Base-by-base conservation (phyloP, 2,797 vertebrate species). In the Syngnathus rostellatus region DNA sequence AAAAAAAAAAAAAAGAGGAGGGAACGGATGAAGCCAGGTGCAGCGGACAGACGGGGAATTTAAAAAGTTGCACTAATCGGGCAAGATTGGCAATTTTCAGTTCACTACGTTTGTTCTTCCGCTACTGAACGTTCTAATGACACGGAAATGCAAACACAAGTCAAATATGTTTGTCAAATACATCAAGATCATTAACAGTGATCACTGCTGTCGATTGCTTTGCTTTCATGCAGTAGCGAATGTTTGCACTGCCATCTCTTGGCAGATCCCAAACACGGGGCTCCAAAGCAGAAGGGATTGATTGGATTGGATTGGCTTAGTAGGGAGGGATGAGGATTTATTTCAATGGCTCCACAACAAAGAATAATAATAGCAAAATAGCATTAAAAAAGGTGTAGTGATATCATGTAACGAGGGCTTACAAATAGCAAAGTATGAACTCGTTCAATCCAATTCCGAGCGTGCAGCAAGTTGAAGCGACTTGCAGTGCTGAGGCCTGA, bases 201-300 rank as follows among this genome's bases (percentile, higher is more conserved):
- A 31, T 69, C 71, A 70, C 61, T 57, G 65, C 17, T 11, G 23
- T 1, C 48, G 55, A 25, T 63, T 0, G 2, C 7, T 39, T 23
- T 25, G n/a, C 6, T 62, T 23, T 45, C 0, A 6, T 43, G n/a
- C 40, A 43, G 53, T 3, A 60, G 38, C 62, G 60, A 41, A 64
- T 62, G 64, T 73, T 68, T 58, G 53, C 50, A 79, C 72, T 77
- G 81, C 79, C 76, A 74, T 77, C 72, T 80, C 45, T 62, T 74
- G 82, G 72, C 50, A 19, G 60, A 39, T 71, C 60, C 37, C 14
- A 37, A 67, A 79, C 75, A 51, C 71, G 83, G 66, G 83, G 66
- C 81, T 75, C 69, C 68, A 31, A 7, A 8, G 46, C 46, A 17
- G 46, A 48, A 6, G 6, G 46, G 17, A 23, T 23, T 23, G 23